Base-by-base conservation (phyloP, 2,888 invertebrate genomes). In the Listrodromus nycthemerus region DNA sequence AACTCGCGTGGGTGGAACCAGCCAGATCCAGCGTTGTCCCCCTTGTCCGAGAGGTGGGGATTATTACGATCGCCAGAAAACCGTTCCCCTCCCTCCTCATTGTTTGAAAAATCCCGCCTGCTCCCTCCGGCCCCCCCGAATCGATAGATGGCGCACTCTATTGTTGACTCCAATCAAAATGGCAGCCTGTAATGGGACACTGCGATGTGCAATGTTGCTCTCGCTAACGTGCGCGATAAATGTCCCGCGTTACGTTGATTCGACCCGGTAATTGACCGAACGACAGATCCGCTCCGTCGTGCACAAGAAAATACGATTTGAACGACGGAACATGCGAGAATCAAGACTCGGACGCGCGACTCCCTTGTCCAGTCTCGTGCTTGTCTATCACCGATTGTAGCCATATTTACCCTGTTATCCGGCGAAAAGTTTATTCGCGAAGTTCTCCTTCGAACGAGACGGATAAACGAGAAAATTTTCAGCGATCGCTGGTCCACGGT, bases 121-220 rank as follows among this genome's bases (percentile, higher is more conserved):
- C 82, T 52, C 82, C 78, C 65, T 63, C 45, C 70, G 16, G n/a
- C 41, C 24, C 41, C 48, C 71, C 74, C 85, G 84, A 91, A 92
- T 92, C 92, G 92, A 93, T 94, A 96, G 96, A 95, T 95, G 96
- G 95, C 96, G 95, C 94, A 90, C 88, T 93, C 92, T 94, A 95
- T 95, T 95, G 95, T 95, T 95, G 95, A 88, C 86, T 90, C 75
- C 86, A 85, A 89, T 89, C 88, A 91, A 91, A 91, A 91, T 91
- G 91, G 91, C 89, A 89, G 90, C 89, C 87, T 88, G 86, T 91
- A 90, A 91, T 91, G 88, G 87, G 82, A 86, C 85, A 88, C 87
- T 89, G 84, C 84, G 88, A 86, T 87, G 82, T 83, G 84, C 87
- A 88, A 90, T 87, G 88, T 89, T 89, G 89, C 88, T 89, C 84